Evolutionary conservation across 1,140 invertebrate genomes (phyloP), one percentile per base, ranked within the genome.

Genomic region (Episyrphus balteatus): DNA sequence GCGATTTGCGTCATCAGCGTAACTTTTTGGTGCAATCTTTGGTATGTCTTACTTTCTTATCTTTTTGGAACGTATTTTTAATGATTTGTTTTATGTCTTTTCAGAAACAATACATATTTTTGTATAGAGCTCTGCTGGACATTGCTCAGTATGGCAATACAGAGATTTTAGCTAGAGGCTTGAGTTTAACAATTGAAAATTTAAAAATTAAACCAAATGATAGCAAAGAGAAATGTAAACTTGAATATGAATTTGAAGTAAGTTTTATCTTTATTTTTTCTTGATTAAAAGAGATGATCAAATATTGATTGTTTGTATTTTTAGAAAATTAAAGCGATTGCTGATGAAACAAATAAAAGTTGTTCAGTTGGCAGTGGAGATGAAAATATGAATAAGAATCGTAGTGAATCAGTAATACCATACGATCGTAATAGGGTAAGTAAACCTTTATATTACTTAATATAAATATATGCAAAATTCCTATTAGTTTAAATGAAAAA

Each of bases 31-130:
- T 96, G 33, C 92, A 96, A 68, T 92, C 89, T 19, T 69, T 86
- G 74, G 83, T 87, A 61, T 74, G 75, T 72, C 39, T 36, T 48
- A 30, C 37, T 40, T 53, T 46, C 48, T 52, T 33, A 34, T 49
- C 21, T 37, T 46, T 38, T 46, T 30, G 30, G n/a, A n/a, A n/a
- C n/a, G n/a, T n/a, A 13, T 43, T 21, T 44, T 44, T 30, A 42
- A 41, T 5, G 33, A 38, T 37, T 52, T 55, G 37, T 50, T 44
- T 55, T 46, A 37, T 43, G 12, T 44, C 9, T 45, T 68, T 66
- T 39, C 69, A 94, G 78, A 95, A 96, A 79, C 93, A 98, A 75
- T 98, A 97, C 69, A 89, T 97, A 51, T 98, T 98, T 72, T 86
- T 98, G 49, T 97, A 98, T 70, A 86, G 91, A 42, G 88, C 92